Percentiles rank a stretch among this genome's conserved stretches.
Conservation (phyloP, 2,888 invertebrate species). For the Athalia rosae region DNA sequence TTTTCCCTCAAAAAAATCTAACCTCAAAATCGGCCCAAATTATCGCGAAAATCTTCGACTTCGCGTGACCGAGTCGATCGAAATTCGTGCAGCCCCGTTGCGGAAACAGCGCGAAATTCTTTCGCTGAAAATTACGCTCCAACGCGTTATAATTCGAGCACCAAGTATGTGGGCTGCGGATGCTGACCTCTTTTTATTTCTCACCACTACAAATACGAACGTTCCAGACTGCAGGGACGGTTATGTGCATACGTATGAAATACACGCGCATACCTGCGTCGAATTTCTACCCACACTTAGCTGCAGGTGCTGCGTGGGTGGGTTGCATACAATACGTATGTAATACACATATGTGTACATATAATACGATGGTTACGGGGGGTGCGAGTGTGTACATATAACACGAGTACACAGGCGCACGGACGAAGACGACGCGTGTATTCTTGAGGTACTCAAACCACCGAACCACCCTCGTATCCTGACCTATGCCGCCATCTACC, state of each 20-base stretch:
- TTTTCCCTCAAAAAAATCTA: too few species aligned
- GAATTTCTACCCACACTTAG: neutral
- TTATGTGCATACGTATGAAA: too few species aligned
- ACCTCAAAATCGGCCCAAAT: too few species aligned
- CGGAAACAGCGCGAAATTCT: too few species aligned
- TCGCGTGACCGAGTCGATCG: neutral
- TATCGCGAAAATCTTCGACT: too few species aligned
- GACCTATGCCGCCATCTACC: conserved; percentile 64
- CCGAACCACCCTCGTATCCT: conserved; percentile 30
- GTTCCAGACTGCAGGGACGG: neutral
- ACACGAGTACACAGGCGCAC: neutral
- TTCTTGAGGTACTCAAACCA: neutral
- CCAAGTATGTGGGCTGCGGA: neutral
- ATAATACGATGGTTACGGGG: neutral
- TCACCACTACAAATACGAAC: neutral
- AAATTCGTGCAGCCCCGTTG: too few species aligned
- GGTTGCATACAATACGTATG: too few species aligned
- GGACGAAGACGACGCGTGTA: neutral
- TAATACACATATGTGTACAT: neutral
- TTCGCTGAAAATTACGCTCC: neutral
- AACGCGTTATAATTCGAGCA: neutral
- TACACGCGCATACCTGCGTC: neutral
- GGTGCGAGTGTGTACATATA: neutral
- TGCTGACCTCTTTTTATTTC: conserved; percentile 2
- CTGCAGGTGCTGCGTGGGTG: neutral